Percentiles rank a stretch among this genome's conserved stretches.
Conservation (phyloP, 2,888 invertebrate genomes). For the Allolobophora icterica region DNA sequence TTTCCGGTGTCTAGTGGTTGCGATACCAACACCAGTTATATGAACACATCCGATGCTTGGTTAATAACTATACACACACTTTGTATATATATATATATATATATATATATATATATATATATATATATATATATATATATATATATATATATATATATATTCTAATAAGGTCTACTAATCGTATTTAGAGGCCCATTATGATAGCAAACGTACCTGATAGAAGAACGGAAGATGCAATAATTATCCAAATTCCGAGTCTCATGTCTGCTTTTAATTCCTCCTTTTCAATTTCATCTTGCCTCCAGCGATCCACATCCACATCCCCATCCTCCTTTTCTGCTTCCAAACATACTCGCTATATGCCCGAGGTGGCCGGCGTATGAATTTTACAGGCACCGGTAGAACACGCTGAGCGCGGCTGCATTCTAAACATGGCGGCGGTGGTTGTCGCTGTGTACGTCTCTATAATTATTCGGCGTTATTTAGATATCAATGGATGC, state of each 20-base stretch:
- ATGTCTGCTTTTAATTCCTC: neutral
- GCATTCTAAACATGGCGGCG: neutral
- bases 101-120: neutral
- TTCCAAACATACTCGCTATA: neutral
- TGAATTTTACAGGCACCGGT: neutral
- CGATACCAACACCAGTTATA: too few relatives aligned
- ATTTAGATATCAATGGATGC: slow-evolving; percentile 11
- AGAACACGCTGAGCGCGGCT: neutral
- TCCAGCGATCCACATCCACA: neutral
- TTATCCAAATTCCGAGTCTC: slow-evolving; percentile 9
- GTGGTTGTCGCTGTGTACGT: neutral
- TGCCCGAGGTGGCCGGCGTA: neutral
- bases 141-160: too few relatives aligned
- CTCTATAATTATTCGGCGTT: slow-evolving; percentile 10
- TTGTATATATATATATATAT: neutral
- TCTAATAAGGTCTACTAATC: neutral
- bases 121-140: too few relatives aligned
- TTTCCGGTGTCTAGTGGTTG: too few relatives aligned
- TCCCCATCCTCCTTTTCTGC: slow-evolving; percentile 8
- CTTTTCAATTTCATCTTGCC: neutral
- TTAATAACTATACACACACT: too few relatives aligned
- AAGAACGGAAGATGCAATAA: neutral
- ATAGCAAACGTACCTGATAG: neutral
- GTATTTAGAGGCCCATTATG: neutral
- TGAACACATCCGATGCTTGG: too few relatives aligned